Conservation (phyloP, 2,113 vertebrate species). For the Corvus cornix region DNA sequence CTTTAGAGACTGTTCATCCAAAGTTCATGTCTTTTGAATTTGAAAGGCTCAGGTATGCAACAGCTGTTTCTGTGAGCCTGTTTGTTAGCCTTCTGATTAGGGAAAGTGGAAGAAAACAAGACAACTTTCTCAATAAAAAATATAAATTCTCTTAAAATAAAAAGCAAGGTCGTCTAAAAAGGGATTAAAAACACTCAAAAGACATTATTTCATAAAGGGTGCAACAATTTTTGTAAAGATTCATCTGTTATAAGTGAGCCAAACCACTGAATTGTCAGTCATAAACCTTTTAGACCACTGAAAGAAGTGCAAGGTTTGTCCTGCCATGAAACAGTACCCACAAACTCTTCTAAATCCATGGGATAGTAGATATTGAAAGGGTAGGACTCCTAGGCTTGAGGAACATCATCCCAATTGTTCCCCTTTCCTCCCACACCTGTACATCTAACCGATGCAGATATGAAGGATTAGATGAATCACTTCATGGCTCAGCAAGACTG, state of each 20-base stretch:
- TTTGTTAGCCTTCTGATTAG: background rate
- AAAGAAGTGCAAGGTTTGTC: background rate
- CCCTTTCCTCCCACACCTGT: background rate
- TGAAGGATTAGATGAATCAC: background rate
- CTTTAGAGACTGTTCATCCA: background rate
- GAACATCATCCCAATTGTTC: rapidly evolving
- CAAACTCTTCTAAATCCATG: background rate
- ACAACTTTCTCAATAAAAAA: background rate
- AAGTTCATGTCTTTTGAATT: background rate
- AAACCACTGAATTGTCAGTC: background rate
- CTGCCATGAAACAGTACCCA: background rate
- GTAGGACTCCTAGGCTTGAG: background rate
- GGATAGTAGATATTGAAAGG: background rate
- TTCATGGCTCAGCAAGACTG: background rate
- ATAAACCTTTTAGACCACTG: background rate
- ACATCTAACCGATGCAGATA: background rate
- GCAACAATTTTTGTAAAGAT: background rate
- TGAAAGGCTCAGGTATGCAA: background rate
- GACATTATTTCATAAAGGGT: background rate
- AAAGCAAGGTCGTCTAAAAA: background rate
- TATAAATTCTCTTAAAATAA: background rate
- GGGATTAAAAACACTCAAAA: background rate
- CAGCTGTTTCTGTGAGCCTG: background rate
- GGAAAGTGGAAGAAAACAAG: background rate
- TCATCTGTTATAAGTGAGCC: background rate